phyloP scores from a whole-genome alignment of 2,888 invertebrate genomes.

The Orthosia gothica region DNA sequence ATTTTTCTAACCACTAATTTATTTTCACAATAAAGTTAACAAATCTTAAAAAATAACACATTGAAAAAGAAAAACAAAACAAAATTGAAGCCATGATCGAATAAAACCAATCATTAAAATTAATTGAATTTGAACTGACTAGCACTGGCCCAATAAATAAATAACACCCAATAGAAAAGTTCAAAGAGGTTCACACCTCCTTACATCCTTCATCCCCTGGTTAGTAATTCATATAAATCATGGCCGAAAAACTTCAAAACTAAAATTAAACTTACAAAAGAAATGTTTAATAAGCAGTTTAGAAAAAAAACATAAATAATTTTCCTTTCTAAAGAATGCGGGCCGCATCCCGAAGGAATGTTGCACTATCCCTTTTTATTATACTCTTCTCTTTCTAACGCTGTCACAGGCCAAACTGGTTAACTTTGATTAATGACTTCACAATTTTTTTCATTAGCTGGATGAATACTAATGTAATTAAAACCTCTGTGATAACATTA shows the following conservation, averaged over 20 bases:
- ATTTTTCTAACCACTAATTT: neutral
- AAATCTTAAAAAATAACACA: neutral
- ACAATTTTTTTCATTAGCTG: conserved; percentile 73
- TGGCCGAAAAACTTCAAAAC: conserved; percentile 71
- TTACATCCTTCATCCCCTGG: conserved; percentile 36
- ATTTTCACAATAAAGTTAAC: neutral
- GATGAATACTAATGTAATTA: conserved; percentile 82
- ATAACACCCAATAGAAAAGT: conserved; percentile 60
- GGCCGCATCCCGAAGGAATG: conserved; percentile 82
- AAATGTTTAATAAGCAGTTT: conserved; percentile 75
- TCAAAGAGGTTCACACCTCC: conserved; percentile 70
- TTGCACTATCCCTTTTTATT: conserved; percentile 82
- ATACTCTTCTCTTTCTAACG: conserved; percentile 63
- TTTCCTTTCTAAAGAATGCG: conserved; percentile 86
- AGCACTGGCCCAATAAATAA: conserved; percentile 47
- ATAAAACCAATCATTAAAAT: conserved; percentile 59
- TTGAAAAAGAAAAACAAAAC: conserved; percentile 8
- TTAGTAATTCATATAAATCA: conserved; percentile 67
- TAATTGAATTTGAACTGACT: conserved; percentile 68
- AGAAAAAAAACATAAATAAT: conserved; percentile 81
- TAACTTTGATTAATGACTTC: conserved; percentile 86
- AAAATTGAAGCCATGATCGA: neutral
- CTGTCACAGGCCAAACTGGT: conserved; percentile 78
- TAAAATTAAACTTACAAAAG: conserved; percentile 76
- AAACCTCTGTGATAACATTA: conserved; percentile 47